A percentile compares a stretch with the other conserved stretches of the same genome.
phyloP scores from a whole-genome alignment of 2,888 invertebrate genomes.

The Amiota communis region DNA sequence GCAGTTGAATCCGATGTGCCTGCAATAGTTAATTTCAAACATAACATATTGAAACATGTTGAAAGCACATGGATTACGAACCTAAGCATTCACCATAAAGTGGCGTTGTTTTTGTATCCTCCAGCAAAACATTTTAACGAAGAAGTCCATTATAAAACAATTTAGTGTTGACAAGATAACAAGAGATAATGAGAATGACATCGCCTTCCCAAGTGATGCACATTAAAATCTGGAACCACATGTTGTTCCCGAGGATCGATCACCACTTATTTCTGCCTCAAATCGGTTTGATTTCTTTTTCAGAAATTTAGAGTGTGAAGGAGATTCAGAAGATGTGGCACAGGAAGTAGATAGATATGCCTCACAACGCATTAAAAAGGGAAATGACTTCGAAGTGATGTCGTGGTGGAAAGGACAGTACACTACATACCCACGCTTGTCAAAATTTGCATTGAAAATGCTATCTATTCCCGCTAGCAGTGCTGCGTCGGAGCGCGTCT shows the following conservation, averaged over 20 bases:
- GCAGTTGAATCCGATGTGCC: not conserved
- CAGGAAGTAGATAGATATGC: conserved; percentile 35
- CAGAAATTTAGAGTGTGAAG: not conserved
- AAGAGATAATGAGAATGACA: not conserved
- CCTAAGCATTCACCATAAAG: conserved; percentile 37
- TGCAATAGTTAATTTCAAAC: conserved; percentile 19
- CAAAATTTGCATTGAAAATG: conserved; percentile 31
- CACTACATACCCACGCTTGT: conserved; percentile 32
- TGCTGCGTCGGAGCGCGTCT: conserved; percentile 41
- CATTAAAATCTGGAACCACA: not conserved
- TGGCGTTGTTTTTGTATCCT: conserved; percentile 39
- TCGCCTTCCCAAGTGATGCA: not conserved
- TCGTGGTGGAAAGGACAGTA: conserved; percentile 35
- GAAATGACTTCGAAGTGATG: conserved; percentile 32
- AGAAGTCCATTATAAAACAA: conserved; percentile 29
- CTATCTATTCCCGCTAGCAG: conserved; percentile 40
- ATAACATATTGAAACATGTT: conserved; percentile 30
- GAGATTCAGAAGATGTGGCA: not conserved
- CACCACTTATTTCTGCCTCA: not conserved
- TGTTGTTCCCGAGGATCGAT: not conserved
- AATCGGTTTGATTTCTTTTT: no score
- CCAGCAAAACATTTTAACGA: conserved; percentile 39
- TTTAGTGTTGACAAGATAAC: conserved; percentile 25
- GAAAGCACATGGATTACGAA: conserved; percentile 27
- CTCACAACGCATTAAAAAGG: conserved; percentile 31